Conservation (phyloP, 2,888 invertebrate species). For the Erpobdella octoculata region DNA sequence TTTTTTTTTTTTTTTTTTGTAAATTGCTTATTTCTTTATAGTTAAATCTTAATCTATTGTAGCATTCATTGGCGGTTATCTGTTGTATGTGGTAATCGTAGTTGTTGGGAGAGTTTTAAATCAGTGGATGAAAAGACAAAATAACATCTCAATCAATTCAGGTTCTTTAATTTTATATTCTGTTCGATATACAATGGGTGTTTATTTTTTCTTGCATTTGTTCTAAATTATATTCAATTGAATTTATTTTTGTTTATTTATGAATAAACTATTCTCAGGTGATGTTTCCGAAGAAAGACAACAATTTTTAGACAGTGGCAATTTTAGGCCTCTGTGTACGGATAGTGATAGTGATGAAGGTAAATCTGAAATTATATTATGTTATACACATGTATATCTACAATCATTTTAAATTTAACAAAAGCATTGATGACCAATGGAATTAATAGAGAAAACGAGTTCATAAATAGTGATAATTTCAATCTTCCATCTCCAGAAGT, state of each 20-base stretch:
- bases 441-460: background rate
- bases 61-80: slow-evolving; percentile 54
- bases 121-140: slow-evolving; percentile 34
- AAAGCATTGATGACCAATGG: background rate
- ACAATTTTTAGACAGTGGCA: slow-evolving; percentile 21
- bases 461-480: background rate
- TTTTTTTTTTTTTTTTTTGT: background rate
- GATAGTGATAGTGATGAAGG: background rate
- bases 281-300: slow-evolving; percentile 22
- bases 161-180: background rate
- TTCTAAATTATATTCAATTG: background rate
- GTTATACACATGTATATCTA: background rate
- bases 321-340: background rate
- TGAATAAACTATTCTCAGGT: no score
- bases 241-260: background rate
- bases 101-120: slow-evolving; percentile 50
- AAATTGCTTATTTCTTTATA: background rate
- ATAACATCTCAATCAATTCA: background rate
- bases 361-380: background rate
- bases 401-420: background rate
- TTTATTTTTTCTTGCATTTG: no score
- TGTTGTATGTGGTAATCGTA: slow-evolving; percentile 55
- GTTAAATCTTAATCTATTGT: slow-evolving; percentile 5
- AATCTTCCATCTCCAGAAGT: background rate
- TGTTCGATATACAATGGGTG: background rate